Base-by-base conservation (phyloP, 2,888 invertebrate genomes). In the Clitarchus hookeri region DNA sequence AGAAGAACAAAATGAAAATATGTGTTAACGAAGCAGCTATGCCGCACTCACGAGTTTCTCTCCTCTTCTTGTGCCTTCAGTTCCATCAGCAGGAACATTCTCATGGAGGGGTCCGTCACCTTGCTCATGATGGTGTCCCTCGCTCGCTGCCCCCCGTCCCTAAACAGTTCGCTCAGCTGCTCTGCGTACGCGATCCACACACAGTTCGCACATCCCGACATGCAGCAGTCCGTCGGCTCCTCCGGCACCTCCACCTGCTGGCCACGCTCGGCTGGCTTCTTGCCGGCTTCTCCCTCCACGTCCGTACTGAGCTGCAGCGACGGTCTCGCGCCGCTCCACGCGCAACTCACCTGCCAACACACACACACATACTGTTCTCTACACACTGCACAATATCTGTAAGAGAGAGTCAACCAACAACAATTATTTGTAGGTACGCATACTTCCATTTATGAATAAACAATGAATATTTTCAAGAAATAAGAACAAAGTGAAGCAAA, bases 131-230 rank as follows among this genome's bases (percentile, higher is more conserved):
- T 95, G 86, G 94, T 93, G 90, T 95, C 94, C 53, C 94, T 93
- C 0, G 95, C 94, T 86, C 95, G 93, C 84, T 94, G 94, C 0
- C 95, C 95, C 26, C 96, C 95, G 88, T 95, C 95, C 88, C 93
- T 91, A 19, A 94, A 91, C 89, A 94, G 91, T 85, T 92, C 91
- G 6, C 94, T 92, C 83, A 98, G 89, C 36, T 96, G 94, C 89
- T 97, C 96, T 0, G 97, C 98, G 93, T 98, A 98, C 25, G 95
- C 94, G 85, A 98, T 95, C 96, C 97, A 98, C 9, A 98, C 98
- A 91, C 98, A 98, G 91, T 98, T 98, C 0, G 96, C 93, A 92
- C 98, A 98, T 0, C 98, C 98, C 0, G 97, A 96, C 94, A 96
- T 96, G 90, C 98, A 98, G 91, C 98, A 98, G 44, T 94, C 95